Base-by-base conservation (phyloP, 2,888 invertebrate genomes). In the Synergus japonicus region DNA sequence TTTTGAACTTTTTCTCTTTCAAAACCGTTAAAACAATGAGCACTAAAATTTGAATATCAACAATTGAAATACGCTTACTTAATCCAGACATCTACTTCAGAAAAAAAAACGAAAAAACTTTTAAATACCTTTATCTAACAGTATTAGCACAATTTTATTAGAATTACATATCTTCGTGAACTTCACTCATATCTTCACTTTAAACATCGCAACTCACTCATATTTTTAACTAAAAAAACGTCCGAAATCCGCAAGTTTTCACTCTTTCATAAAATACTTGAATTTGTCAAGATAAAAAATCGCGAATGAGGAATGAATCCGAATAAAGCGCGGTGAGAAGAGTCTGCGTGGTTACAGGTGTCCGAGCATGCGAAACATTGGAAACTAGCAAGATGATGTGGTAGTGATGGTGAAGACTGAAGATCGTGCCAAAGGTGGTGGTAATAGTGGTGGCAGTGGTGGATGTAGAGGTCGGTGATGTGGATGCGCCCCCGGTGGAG, bases 311-410 rank as follows among this genome's bases (percentile, higher is more conserved):
- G 12, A 29, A 65, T 15, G 58, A 78, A 49, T 43, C 54, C 29
- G 64, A 58, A 58, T 82, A 81, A 78, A 77, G 82, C 85, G 82
- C 73, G 73, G 49, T 73, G 83, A 76, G 84, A 86, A 85, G 87
- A 88, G 89, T 86, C 87, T 87, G 58, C 86, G 87, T 86, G 89
- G 88, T 91, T 90, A 91, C 91, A 91, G 91, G 91, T 91, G 91
- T 91, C 88, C 87, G 89, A 88, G 86, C 80, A 78, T 78, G 81
- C 80, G 79, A 80, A 78, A 82, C 82, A 65, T 80, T 81, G 79
- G 76, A 78, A 82, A 76, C 76, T 79, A 76, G 79, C 76, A 78
- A 76, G 79, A 64, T 80, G 79, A 81, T 82, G 63, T 63, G 54
- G 60, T 66, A 76, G 18, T 69, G 78, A 83, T 82, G 80, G 80